Evolutionary conservation across 1,140 invertebrate genomes (phyloP), one percentile per base, ranked within the genome.

Genomic region (Catajapyx aquilonaris): DNA sequence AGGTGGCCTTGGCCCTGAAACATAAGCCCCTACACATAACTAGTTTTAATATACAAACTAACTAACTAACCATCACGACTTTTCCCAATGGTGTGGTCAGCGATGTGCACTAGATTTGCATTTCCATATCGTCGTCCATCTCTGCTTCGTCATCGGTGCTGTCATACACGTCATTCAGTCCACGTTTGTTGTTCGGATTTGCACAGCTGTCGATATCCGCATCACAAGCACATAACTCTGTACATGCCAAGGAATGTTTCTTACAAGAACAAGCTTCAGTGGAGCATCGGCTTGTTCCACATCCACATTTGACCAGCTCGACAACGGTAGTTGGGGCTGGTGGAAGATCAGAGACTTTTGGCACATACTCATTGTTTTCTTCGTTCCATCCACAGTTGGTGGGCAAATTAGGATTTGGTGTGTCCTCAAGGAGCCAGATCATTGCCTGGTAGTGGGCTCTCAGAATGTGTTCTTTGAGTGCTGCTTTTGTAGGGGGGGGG

Each of bases 101-200:
- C n/a, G n/a, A n/a, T n/a, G n/a, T n/a, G n/a, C 25, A 28, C n/a
- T 28, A 9, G 9, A 32, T 45, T 41, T 18, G 41, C 38, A 20
- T 41, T 39, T 3, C n/a, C n/a, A n/a, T 28, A 28, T 9, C 25
- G 25, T 28, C 25, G 9, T 28, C 25, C 25, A 28, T 28, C 25
- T 28, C 25, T 28, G 25, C 25, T 28, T 28, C 25, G 25, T 28
- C 25, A 28, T 28, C 25, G 25, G n/a, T n/a, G n/a, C n/a, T n/a
- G n/a, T n/a, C 25, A 28, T 28, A 10, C n/a, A 28, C 25, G 25
- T 28, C 25, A 28, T 28, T 28, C 25, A 10, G 25, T 28, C 25
- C 25, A 28, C n/a, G 25, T 28, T 28, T 28, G n/a, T 28, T 28
- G 25, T 28, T 28, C 25, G n/a, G 25, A 28, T 28, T 28, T 28